These are phyloP conservation scores for Gibbula magus DNA, from an alignment of 2,888 invertebrate genomes.

Conservation along the genomic window DNA sequence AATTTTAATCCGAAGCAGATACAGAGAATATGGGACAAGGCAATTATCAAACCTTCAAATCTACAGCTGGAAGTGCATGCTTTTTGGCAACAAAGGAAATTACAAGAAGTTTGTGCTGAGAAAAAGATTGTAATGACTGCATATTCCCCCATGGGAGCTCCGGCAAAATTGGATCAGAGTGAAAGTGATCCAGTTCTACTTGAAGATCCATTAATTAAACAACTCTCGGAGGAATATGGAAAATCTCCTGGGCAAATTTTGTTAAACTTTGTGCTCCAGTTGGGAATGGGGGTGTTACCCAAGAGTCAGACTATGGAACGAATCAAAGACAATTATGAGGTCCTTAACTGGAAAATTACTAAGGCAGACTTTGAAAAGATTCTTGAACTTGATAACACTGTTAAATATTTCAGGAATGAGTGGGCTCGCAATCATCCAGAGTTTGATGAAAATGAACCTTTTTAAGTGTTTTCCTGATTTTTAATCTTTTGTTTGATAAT, in stretches of 20 bases:
- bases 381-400: constrained; percentile 42
- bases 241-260: constrained; percentile 61
- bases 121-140: constrained; percentile 53
- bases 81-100: constrained; percentile 53
- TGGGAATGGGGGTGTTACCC: constrained; percentile 55
- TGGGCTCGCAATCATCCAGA: constrained; percentile 54
- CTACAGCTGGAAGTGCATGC: constrained; percentile 64
- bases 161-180: constrained; percentile 34
- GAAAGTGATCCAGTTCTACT: constrained; percentile 40
- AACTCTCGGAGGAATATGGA: constrained; percentile 47
- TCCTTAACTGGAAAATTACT: constrained; percentile 52
- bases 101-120: constrained; percentile 51
- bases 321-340: constrained; percentile 56
- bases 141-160: constrained; percentile 57
- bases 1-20: constrained; percentile 60
- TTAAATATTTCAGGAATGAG: constrained; percentile 53
- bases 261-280: constrained; percentile 54
- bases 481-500: background rate
- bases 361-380: constrained; percentile 45
- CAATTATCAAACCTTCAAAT: constrained; percentile 52
- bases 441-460: constrained; percentile 49
- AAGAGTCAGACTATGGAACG: constrained; percentile 50
- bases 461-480: constrained; percentile 33
- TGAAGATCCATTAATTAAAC: constrained; percentile 41
- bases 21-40: constrained; percentile 45